phyloP scores from a whole-genome alignment of 64 coral and sea anemone species.

The Montipora capricornis region DNA sequence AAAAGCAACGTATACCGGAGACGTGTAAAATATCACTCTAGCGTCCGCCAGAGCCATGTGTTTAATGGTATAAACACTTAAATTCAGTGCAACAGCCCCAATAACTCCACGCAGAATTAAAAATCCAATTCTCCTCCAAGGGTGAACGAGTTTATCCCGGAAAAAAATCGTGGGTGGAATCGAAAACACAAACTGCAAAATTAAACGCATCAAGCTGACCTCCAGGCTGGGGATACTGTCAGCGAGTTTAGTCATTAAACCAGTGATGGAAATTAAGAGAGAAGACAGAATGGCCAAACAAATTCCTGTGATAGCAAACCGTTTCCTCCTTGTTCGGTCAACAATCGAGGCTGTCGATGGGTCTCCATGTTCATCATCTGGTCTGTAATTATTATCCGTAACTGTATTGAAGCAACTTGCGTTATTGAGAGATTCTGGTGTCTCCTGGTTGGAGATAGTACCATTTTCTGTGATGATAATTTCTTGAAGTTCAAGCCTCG shows the following conservation, averaged over 20 bases:
- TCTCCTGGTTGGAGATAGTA: too few relatives aligned
- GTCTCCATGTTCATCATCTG: not conserved
- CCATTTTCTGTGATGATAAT: not conserved
- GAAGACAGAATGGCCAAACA: constrained; percentile 9
- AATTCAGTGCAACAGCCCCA: constrained; percentile 12
- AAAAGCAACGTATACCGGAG: constrained; percentile 30
- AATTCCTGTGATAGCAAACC: constrained; percentile 7
- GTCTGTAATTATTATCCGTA: not conserved
- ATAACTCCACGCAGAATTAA: constrained; percentile 14
- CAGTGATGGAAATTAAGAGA: not conserved
- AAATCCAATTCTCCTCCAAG: not conserved
- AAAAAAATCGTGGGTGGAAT: constrained; percentile 21
- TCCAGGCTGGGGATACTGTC: constrained; percentile 42
- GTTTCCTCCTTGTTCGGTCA: not conserved
- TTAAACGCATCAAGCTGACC: not conserved
- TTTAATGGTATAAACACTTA: constrained; percentile 39
- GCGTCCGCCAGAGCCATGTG: constrained; percentile 66
- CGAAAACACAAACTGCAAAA: constrained; percentile 16
- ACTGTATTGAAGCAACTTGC: too few relatives aligned
- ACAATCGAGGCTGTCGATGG: not conserved
- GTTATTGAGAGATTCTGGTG: not conserved
- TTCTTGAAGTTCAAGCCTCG: not conserved
- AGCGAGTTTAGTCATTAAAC: constrained; percentile 44
- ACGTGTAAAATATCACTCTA: constrained; percentile 64
- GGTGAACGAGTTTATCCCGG: not conserved